phyloP scores from a whole-genome alignment of 2,113 vertebrate species.

The Alligator sinensis region DNA sequence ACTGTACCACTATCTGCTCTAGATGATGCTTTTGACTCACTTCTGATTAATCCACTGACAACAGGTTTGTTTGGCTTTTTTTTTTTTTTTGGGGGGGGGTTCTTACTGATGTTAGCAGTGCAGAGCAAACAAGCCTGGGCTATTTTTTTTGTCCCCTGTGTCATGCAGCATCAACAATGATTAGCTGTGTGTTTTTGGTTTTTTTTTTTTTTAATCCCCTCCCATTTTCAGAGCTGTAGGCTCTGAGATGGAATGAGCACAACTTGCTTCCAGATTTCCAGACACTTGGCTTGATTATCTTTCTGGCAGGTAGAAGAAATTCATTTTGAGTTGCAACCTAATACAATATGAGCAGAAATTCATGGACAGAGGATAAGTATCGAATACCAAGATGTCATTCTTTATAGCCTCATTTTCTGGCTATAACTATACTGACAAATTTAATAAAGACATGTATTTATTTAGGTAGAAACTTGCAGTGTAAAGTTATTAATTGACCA shows the following conservation, averaged over 20 bases:
- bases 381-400: background rate
- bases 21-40: background rate
- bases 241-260: background rate
- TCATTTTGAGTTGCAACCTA: conserved; percentile 1
- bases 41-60: background rate
- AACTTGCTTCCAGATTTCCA: background rate
- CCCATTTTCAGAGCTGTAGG: background rate
- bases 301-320: background rate
- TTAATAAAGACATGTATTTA: no score
- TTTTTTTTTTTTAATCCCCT: background rate
- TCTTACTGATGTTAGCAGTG: background rate
- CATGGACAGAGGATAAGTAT: background rate
- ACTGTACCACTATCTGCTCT: background rate
- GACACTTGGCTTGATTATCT: background rate
- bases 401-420: background rate
- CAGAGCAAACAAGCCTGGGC: background rate
- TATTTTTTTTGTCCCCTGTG: conserved; percentile 27
- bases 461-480: background rate
- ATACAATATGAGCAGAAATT: rapidly evolving
- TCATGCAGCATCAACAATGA: background rate
- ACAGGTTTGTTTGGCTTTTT: background rate
- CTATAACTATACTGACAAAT: background rate
- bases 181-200: no score
- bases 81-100: no score
- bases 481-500: background rate